Evolutionary conservation across 2,113 vertebrate species (phyloP).

Genomic region (Barnardius zonarius): DNA sequence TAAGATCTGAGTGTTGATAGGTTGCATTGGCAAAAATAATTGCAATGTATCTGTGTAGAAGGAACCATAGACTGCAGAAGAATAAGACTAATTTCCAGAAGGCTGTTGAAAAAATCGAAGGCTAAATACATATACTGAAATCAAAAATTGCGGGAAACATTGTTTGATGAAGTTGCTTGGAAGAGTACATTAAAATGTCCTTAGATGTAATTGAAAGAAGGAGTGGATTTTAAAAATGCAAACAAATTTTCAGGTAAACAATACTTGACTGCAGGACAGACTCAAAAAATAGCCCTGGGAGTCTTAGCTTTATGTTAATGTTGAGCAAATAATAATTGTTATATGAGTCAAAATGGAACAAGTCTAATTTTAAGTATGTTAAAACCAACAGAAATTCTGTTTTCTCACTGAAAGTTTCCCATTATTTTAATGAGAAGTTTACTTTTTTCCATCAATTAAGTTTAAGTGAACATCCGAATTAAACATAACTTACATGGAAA

Average conservation of each 20-base stretch:
- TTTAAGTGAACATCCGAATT: background rate
- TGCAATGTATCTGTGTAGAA: background rate
- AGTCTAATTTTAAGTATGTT: background rate
- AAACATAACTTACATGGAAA: background rate
- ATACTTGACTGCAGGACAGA: background rate
- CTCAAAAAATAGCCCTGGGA: background rate
- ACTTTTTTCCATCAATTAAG: background rate
- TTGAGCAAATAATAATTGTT: background rate
- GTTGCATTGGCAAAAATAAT: background rate
- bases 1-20: background rate
- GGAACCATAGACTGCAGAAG: background rate
- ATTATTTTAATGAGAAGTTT: background rate
- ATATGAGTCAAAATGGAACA: background rate
- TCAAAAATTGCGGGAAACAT: background rate
- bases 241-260: background rate
- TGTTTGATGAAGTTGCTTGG: background rate
- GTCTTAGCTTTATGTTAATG: background rate
- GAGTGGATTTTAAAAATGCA: background rate
- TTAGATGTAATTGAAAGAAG: background rate
- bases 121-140: background rate
- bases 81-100: background rate
- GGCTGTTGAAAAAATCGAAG: background rate
- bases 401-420: background rate
- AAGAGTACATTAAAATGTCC: background rate
- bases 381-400: background rate